A percentile compares a stretch with the other conserved stretches of the same genome.
Conservation (phyloP, 1,140 invertebrate genomes). For the Zaprionus vittiger region DNA sequence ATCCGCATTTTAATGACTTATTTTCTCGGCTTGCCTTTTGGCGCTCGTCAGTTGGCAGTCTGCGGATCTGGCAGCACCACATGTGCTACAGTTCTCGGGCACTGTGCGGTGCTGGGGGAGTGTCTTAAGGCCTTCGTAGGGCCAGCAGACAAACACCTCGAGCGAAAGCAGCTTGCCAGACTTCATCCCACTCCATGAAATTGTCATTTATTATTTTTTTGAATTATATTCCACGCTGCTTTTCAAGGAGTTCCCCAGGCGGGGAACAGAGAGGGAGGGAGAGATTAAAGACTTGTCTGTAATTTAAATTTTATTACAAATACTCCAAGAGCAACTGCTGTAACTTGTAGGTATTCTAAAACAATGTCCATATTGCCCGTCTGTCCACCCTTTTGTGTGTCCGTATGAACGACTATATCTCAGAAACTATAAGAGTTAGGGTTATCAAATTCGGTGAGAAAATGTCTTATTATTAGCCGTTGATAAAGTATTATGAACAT, state of each 20-base stretch:
- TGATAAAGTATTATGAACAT: too few relatives aligned
- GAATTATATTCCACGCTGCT: constrained; percentile 42
- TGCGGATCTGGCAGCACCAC: constrained; percentile 35
- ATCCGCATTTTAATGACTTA: constrained; percentile 82
- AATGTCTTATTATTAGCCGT: too few relatives aligned
- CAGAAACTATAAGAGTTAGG: neutral
- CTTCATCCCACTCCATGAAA: constrained; percentile 60
- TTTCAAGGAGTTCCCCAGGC: neutral
- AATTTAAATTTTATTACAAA: constrained; percentile 43
- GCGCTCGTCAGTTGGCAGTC: constrained; percentile 42
- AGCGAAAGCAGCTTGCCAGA: constrained; percentile 17
- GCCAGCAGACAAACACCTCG: constrained; percentile 64
- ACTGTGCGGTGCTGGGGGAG: constrained; percentile 24
- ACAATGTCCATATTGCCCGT: too few relatives aligned
- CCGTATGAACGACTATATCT: neutral
- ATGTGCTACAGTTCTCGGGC: constrained; percentile 42
- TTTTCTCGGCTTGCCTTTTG: constrained; percentile 76
- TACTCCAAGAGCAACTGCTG: neutral
- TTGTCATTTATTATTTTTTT: constrained; percentile 80
- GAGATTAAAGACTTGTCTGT: constrained; percentile 14
- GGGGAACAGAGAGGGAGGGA: neutral
- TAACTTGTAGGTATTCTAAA: neutral
- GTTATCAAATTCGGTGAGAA: neutral
- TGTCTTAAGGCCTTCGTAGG: constrained; percentile 13
- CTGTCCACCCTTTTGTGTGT: too few relatives aligned